Evolutionary conservation across 2,888 invertebrate genomes (phyloP), one percentile per base, ranked within the genome.

Genomic region (Drosophila anomalata): DNA sequence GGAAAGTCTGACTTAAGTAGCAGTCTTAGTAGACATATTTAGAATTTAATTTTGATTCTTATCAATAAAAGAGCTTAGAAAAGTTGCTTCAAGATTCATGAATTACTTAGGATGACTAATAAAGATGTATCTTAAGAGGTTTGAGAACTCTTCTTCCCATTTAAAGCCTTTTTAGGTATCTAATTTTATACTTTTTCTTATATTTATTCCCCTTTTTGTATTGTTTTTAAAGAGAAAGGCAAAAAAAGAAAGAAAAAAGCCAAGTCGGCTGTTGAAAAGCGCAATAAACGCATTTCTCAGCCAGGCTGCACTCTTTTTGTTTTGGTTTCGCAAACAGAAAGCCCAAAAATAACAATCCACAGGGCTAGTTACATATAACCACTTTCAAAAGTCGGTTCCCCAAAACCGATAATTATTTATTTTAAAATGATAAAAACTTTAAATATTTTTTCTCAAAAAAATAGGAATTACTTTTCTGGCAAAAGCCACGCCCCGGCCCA

Each of bases 251-350:
- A 53, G 7, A 51, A 70, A 67, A 39, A 65, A 53, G 66, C 75
- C 31, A 60, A 55, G 17, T 17, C 61, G 68, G 66, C 67, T 69
- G 72, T 65, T 80, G 73, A 83, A 79, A 77, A 78, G 75, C 75
- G 79, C 84, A 86, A 84, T 79, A 83, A 81, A 84, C 83, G 83
- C 83, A 83, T 79, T 84, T 79, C 79, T 73, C 70, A 74, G 75
- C 67, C 48, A 11, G 67, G 53, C 60, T 76, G 65, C 67, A 74
- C 67, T 29, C 22, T 66, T 73, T 60, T 63, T 70, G 61, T 53
- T 69, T 63, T 52, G 62, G 62, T 62, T 73, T 70, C 63, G 53
- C 74, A 71, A 70, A 56, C 74, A 62, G 31, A 46, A 60, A 42
- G 50, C 7, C 39, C 61, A 54, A 39, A 29, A 61, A 31, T 17